phyloP scores from a whole-genome alignment of 1,140 invertebrate species.

The Aphelinus certus region DNA sequence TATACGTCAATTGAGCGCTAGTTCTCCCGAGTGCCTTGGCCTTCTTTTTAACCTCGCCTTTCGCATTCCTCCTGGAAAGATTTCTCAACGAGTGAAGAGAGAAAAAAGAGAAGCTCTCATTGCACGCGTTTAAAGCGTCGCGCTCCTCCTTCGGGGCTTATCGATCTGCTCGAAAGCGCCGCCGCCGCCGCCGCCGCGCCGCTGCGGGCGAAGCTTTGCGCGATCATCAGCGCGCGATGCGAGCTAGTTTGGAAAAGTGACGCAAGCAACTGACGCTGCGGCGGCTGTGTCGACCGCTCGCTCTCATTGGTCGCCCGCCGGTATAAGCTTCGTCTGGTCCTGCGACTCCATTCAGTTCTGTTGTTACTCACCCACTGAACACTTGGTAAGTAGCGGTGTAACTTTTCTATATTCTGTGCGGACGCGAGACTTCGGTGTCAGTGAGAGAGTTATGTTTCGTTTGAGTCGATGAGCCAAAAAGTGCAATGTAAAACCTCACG shows the following conservation, averaged over 20 bases:
- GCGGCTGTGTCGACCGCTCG: background rate
- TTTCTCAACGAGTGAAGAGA: constrained; percentile 1
- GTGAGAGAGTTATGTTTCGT: no score
- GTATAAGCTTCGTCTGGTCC: constrained; percentile 48
- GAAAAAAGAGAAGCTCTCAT: constrained; percentile 5
- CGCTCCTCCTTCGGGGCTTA: background rate
- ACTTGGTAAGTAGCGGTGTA: constrained; percentile 54
- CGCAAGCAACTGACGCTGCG: background rate
- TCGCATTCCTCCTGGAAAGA: constrained; percentile 18
- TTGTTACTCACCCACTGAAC: constrained; percentile 54
- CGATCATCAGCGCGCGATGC: background rate
- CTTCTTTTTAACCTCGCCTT: constrained; percentile 33
- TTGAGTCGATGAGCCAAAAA: no score
- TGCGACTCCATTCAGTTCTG: constrained; percentile 54
- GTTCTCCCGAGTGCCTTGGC: constrained; percentile 8
- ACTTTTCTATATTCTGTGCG: background rate
- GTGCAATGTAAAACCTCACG: no score
- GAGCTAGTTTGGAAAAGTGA: background rate
- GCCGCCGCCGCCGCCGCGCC: background rate
- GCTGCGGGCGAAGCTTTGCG: constrained; percentile 5
- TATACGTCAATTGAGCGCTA: no score
- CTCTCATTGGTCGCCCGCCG: constrained; percentile 28
- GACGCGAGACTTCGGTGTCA: no score
- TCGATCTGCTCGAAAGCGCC: background rate
- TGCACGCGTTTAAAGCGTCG: background rate